Evolutionary conservation across 2,888 invertebrate species (phyloP).

Genomic region (Hypomecis punctinalis): DNA sequence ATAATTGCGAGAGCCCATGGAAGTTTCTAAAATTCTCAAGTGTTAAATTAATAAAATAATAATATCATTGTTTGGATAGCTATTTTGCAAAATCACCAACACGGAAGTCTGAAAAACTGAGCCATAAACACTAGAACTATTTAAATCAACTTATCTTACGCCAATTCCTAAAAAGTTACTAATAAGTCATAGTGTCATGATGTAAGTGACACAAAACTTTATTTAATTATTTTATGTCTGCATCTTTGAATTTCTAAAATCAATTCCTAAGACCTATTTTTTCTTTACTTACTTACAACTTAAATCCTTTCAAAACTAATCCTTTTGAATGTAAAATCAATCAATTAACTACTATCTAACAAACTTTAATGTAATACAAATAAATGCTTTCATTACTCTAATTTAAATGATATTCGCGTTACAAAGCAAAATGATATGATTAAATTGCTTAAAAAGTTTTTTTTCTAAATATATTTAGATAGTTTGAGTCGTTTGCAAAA

Average conservation of each 20-base stretch:
- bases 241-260: constrained; percentile 28
- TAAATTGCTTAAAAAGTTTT: constrained; percentile 36
- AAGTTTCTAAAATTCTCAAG: too few relatives aligned
- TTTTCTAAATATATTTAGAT: constrained; percentile 17
- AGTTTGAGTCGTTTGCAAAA: constrained; percentile 9
- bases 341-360: constrained; percentile 7
- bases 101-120: constrained; percentile 26
- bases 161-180: constrained; percentile 18
- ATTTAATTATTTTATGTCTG: background rate
- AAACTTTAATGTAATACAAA: constrained; percentile 30
- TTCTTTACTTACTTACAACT: constrained; percentile 17
- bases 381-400: constrained; percentile 41
- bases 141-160: constrained; percentile 12
- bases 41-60: too few relatives aligned
- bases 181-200: constrained; percentile 12
- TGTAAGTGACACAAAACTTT: constrained; percentile 6
- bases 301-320: constrained; percentile 18
- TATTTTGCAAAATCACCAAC: constrained; percentile 27
- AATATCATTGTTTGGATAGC: background rate
- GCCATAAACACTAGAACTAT: constrained; percentile 25
- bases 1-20: too few relatives aligned
- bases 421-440: constrained; percentile 44
- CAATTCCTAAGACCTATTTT: constrained; percentile 27
- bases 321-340: constrained; percentile 15
- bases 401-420: constrained; percentile 30